Percentiles rank a stretch among this genome's conserved stretches.
phyloP scores from a whole-genome alignment of 2,888 invertebrate genomes.

The Bibio marci region DNA sequence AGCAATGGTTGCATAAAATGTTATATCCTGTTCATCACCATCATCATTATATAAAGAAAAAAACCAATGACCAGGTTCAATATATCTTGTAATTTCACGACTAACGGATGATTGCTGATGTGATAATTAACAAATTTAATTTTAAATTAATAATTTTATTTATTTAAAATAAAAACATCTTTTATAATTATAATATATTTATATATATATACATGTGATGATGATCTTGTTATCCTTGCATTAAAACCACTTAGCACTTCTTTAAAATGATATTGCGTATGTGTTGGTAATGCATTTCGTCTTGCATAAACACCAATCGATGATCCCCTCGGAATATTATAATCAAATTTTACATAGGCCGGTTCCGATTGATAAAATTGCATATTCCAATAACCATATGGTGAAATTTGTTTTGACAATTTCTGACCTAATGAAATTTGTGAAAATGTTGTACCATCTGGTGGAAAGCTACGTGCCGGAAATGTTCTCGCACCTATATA shows the following conservation, averaged over 20 bases:
- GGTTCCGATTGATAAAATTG: conserved; percentile 91
- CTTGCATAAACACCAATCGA: conserved; percentile 91
- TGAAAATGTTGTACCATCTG: conserved; percentile 81
- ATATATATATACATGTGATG: conserved; percentile 53
- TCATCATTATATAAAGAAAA: conserved; percentile 91
- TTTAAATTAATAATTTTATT: conserved; percentile 1
- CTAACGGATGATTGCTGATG: conserved; percentile 58
- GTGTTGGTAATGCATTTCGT: conserved; percentile 84
- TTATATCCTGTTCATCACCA: conserved; percentile 73
- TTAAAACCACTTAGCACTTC: conserved; percentile 85
- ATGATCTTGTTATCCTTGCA: conserved; percentile 64
- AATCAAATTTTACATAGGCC: conserved; percentile 86
- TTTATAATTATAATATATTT: not conserved
- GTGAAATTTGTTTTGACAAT: conserved; percentile 73
- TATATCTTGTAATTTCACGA: conserved; percentile 83
- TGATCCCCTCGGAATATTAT: conserved; percentile 78
- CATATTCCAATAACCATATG: conserved; percentile 95
- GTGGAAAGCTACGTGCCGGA: conserved; percentile 79
- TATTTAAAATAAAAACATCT: not conserved
- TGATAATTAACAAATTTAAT: too few species aligned
- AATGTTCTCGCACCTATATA: conserved; percentile 66
- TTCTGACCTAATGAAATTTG: conserved; percentile 78
- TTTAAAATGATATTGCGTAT: conserved; percentile 91
- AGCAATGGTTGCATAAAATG: conserved; percentile 66
- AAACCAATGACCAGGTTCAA: conserved; percentile 96